Conservation (phyloP, 1,140 invertebrate species). For the Homarus americanus region DNA sequence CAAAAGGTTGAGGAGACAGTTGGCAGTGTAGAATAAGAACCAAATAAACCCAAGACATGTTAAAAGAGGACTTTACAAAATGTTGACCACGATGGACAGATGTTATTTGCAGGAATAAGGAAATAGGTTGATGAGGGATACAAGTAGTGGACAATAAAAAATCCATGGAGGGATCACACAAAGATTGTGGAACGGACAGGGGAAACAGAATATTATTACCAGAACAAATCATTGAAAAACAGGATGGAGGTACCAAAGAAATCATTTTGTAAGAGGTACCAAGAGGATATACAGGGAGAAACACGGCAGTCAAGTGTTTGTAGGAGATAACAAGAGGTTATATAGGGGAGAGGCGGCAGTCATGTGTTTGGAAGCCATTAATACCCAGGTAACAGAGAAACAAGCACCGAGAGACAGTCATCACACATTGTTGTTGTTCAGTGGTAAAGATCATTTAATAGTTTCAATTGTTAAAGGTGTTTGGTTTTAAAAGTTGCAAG, state of each 20-base stretch:
- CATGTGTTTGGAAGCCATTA: constrained; percentile 51
- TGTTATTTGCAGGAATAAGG: constrained; percentile 39
- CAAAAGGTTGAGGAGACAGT: constrained; percentile 48
- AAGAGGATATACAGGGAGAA: constrained; percentile 30
- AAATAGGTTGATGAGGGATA: constrained; percentile 44
- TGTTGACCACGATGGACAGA: constrained; percentile 41
- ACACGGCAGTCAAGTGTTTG: constrained; percentile 37
- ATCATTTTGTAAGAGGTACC: constrained; percentile 44
- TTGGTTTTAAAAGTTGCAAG: constrained; percentile 44
- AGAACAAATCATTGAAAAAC: constrained; percentile 26
- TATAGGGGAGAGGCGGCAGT: constrained; percentile 52
- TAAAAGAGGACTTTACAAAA: constrained; percentile 60
- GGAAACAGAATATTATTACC: constrained; percentile 17
- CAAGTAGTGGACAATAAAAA: constrained; percentile 50
- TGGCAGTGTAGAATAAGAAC: constrained; percentile 54
- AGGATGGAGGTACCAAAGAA: constrained; percentile 29
- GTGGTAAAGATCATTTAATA: constrained; percentile 42
- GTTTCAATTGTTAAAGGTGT: constrained; percentile 49
- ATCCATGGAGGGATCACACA: constrained; percentile 38
- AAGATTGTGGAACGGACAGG: constrained; percentile 37
- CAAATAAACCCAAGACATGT: constrained; percentile 65
- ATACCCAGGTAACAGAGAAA: constrained; percentile 47
- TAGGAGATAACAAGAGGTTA: constrained; percentile 27
- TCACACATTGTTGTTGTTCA: constrained; percentile 55
- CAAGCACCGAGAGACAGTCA: constrained; percentile 58